Evolutionary conservation across 2,888 invertebrate species (phyloP).

Genomic region (Hypomecis atomaria): DNA sequence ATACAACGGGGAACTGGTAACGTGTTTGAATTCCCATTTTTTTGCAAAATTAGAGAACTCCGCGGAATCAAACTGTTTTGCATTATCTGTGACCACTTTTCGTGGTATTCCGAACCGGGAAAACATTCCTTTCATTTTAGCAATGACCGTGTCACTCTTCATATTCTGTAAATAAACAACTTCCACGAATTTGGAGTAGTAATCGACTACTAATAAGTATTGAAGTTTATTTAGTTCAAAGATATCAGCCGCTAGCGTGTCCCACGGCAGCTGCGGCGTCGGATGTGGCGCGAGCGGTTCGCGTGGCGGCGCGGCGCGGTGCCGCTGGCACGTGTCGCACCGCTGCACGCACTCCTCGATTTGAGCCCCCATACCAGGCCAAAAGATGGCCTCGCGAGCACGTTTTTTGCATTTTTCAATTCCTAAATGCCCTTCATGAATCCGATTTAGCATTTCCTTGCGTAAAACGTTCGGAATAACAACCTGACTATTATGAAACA

Average conservation of each 20-base stretch:
- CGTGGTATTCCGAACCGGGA: conserved; percentile 18
- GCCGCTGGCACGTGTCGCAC: conserved; percentile 35
- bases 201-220: conserved; percentile 16
- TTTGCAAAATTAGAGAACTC: conserved; percentile 14
- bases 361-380: conserved; percentile 23
- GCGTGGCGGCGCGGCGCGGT: conserved; percentile 34
- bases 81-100: conserved; percentile 14
- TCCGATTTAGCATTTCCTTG: conserved; percentile 13
- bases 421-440: conserved; percentile 24
- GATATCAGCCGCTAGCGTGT: conserved; percentile 14
- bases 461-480: conserved; percentile 13
- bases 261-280: conserved; percentile 21
- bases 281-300: conserved; percentile 35
- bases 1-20: conserved; percentile 28
- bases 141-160: conserved; percentile 15
- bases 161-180: conserved; percentile 17
- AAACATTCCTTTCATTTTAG: conserved; percentile 15
- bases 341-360: conserved; percentile 30
- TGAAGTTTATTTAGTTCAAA: conserved; percentile 15
- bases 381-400: conserved; percentile 10
- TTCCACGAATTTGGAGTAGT: conserved; percentile 20
- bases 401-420: conserved; percentile 19
- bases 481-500: conserved; percentile 15
- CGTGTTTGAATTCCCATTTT: conserved; percentile 14
- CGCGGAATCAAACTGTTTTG: background rate